Evolutionary conservation across 2,888 invertebrate genomes (phyloP), one percentile per base, ranked within the genome.

Genomic region (Agrochola circellaris): DNA sequence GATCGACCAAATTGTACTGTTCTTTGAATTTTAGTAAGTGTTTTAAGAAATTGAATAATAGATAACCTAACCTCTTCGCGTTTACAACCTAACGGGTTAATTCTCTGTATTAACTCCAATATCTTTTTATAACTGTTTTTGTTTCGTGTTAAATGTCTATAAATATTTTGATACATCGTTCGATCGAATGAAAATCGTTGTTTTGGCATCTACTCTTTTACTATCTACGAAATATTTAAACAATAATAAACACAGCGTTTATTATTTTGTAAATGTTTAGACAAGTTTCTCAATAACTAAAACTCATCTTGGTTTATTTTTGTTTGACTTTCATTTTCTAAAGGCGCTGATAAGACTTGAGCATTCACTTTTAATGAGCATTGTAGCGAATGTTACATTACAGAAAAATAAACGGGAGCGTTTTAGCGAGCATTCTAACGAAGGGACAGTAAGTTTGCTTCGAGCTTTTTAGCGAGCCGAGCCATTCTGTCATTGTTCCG

Each of bases 21-120:
- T 82, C 70, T n/a, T 23, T 45, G 66, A 56, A 68, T 56, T 56
- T 34, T 17, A 15, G 13, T 68, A 9, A 51, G 0, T 20, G 64
- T 48, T 76, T 66, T 45, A 20, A 60, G 45, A 48, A 80, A 48
- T 61, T 69, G 30, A 80, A 80, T 75, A 56, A 81, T 69, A 17
- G 5, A 80, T 75, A 34, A 75, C 13, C 26, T 75, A 34, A 75
- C 13, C 26, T 61, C 15, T 66, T 73, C 26, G 9, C 0, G 11
- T 38, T 61, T 54, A 30, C 20, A 26, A 54, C 5, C 2, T 38
- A 54, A 23, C 6, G 34, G 34, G 68, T 65, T 7, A 54, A 38
- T 80, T 79, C 26, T 20, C 1, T 38, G 45, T 56, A 58, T 64
- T 20, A 45, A 7, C 38, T 6, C 9, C 15, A 20, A 11, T 51